phyloP scores from a whole-genome alignment of 2,888 invertebrate genomes.

The Xylota segnis region DNA sequence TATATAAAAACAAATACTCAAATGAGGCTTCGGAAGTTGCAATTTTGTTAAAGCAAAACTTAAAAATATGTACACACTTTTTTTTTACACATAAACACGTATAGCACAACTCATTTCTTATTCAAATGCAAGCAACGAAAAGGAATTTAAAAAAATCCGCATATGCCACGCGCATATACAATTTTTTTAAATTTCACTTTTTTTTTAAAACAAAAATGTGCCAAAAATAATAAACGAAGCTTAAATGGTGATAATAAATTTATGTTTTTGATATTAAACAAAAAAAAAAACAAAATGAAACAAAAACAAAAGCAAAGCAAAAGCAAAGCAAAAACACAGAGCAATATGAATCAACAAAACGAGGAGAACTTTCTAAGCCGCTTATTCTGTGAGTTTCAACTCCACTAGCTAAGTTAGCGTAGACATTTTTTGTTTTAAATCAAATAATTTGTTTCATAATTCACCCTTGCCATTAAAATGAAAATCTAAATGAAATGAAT shows the following conservation, averaged over 20 bases:
- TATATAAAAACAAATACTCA: constrained; percentile 45
- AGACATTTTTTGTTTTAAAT: constrained; percentile 55
- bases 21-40: constrained; percentile 74
- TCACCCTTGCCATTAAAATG: constrained; percentile 72
- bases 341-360: constrained; percentile 10
- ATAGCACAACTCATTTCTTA: constrained; percentile 38
- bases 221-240: constrained; percentile 74
- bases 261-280: constrained; percentile 76
- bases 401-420: constrained; percentile 21
- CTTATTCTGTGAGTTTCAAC: constrained; percentile 53
- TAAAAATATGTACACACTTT: constrained; percentile 47
- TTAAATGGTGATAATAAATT: constrained; percentile 73
- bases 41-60: constrained; percentile 66
- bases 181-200: constrained; percentile 55
- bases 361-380: neutral
- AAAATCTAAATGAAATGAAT: constrained; percentile 54
- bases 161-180: no score
- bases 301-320: constrained; percentile 41
- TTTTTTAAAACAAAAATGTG: constrained; percentile 64
- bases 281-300: constrained; percentile 50
- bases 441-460: constrained; percentile 66
- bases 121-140: constrained; percentile 28
- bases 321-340: constrained; percentile 20
- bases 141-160: constrained; percentile 19
- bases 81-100: constrained; percentile 13